Evolutionary conservation across 2,797 vertebrate genomes (phyloP).

Genomic region (Chrysocyon brachyurus): DNA sequence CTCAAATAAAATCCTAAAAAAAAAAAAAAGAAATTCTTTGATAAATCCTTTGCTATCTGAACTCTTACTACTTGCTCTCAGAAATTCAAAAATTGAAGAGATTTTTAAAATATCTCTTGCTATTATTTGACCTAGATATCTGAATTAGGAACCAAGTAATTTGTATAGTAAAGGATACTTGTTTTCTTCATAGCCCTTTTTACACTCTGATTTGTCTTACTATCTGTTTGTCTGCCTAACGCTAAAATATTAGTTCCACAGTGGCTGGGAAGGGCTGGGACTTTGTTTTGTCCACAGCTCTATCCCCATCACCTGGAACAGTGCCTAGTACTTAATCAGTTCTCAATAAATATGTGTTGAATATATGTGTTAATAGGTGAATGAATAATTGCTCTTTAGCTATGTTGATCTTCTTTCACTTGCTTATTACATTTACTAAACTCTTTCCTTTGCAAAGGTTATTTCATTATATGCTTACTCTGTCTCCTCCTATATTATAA

Average conservation of each 20-base stretch:
- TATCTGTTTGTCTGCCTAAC: not conserved
- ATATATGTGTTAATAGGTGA: slow-evolving; percentile 7
- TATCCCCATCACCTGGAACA: not conserved
- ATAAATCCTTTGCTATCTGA: not conserved
- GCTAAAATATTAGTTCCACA: not conserved
- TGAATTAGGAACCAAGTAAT: slow-evolving; percentile 28
- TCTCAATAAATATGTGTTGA: slow-evolving; percentile 11
- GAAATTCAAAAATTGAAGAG: slow-evolving; percentile 3
- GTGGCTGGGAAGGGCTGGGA: not conserved
- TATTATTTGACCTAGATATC: slow-evolving; percentile 18
- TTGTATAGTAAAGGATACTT: not conserved
- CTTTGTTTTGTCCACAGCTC: not conserved
- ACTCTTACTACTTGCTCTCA: not conserved
- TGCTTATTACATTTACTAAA: not conserved
- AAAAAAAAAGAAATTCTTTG: not conserved
- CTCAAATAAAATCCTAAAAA: not conserved
- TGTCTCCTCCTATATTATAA: slow-evolving; percentile 22
- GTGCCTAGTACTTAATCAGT: not conserved
- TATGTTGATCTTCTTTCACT: not conserved
- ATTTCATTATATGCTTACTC: slow-evolving; percentile 5
- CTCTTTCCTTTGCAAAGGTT: not conserved
- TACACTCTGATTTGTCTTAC: not conserved
- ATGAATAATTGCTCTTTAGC: not conserved
- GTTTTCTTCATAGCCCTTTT: slow-evolving; percentile 14
- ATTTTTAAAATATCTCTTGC: not conserved